Percentiles rank a stretch among this genome's conserved stretches.
Evolutionary conservation across 1,140 invertebrate species (phyloP).

Genomic region (Neotoxoptera formosana): DNA sequence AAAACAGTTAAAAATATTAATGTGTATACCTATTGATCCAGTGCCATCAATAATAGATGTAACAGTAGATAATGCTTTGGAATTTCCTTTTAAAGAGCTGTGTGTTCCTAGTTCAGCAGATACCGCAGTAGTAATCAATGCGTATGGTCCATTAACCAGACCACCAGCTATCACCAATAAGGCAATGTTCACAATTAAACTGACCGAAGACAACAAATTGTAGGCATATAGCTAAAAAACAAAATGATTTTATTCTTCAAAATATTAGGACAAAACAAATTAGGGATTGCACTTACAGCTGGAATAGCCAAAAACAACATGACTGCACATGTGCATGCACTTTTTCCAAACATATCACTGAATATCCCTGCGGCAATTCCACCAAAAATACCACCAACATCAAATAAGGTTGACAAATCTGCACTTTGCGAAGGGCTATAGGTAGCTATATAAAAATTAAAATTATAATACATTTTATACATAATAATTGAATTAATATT

Average conservation of each 20-base stretch:
- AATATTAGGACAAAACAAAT: not conserved
- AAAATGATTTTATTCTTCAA: not conserved
- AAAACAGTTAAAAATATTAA: not conserved
- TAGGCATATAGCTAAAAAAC: conserved; percentile 23
- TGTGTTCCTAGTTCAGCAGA: conserved; percentile 94
- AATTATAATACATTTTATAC: not conserved
- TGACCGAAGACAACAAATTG: conserved; percentile 19
- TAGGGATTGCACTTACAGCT: conserved; percentile 38
- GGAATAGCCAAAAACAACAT: conserved; percentile 86
- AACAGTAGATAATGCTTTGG: conserved; percentile 92
- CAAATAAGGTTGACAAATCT: conserved; percentile 88
- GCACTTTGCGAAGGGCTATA: conserved; percentile 77
- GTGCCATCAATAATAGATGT: conserved; percentile 97
- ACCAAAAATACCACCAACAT: conserved; percentile 87
- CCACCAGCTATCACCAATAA: conserved; percentile 80
- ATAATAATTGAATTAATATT: not conserved
- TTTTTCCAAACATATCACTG: conserved; percentile 83
- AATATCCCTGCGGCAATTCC: conserved; percentile 88
- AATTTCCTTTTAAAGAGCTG: conserved; percentile 80
- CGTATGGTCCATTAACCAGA: conserved; percentile 94
- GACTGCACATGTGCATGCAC: conserved; percentile 81
- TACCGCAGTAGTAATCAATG: conserved; percentile 94
- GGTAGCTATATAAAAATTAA: conserved; percentile 68
- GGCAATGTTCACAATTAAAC: conserved; percentile 63
- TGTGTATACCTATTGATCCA: conserved; percentile 79